Conservation (phyloP, 2,888 invertebrate species). For the Cephus spinipes region DNA sequence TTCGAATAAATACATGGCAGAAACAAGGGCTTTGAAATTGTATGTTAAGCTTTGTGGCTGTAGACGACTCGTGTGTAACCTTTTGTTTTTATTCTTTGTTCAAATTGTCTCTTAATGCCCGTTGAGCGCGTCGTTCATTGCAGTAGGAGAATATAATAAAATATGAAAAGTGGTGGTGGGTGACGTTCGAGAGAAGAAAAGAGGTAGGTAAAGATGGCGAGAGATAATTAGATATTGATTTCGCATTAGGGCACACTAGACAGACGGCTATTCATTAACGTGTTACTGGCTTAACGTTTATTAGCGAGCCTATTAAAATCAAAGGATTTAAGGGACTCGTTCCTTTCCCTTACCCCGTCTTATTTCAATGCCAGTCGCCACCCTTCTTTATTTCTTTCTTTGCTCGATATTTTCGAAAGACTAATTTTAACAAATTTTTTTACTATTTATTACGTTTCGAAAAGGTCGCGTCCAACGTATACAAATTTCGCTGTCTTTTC, state of each 20-base stretch:
- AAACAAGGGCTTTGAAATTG: no score
- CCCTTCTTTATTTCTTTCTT: background rate
- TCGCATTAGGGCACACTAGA: slow-evolving; percentile 51
- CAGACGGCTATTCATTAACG: slow-evolving; percentile 48
- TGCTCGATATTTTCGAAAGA: background rate
- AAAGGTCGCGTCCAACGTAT: background rate
- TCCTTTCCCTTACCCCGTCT: slow-evolving; percentile 16
- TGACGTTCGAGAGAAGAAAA: background rate
- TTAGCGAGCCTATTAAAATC: slow-evolving; percentile 46
- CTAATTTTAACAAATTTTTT: no score
- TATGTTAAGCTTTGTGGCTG: no score
- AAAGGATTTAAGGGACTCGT: slow-evolving; percentile 28
- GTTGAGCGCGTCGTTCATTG: no score
- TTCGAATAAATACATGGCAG: no score
- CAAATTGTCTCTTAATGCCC: no score
- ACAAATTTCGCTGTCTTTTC: background rate
- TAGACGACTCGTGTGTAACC: no score
- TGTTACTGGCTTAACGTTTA: slow-evolving; percentile 37
- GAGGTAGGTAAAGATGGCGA: slow-evolving; percentile 21
- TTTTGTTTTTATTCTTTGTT: no score
- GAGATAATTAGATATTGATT: slow-evolving; percentile 62
- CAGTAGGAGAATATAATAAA: slow-evolving; percentile 1
- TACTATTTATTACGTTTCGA: background rate
- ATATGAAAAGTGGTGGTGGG: background rate
- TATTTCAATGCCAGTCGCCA: background rate